Evolutionary conservation across 2,113 vertebrate genomes (phyloP), one percentile per base, ranked within the genome.

Genomic region (Galemys pyrenaicus): DNA sequence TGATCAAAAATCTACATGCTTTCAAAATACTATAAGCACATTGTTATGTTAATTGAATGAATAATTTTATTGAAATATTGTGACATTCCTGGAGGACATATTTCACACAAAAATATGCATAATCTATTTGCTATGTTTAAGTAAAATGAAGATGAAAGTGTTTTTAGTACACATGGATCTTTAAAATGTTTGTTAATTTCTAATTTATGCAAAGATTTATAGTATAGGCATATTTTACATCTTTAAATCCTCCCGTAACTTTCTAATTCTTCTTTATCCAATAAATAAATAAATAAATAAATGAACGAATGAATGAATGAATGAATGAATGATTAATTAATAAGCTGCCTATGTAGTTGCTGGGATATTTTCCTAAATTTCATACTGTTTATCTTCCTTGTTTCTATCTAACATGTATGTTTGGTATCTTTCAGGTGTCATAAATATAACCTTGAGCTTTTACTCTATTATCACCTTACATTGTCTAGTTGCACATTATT

Each of bases 191-290:
- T 78, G 0, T 56, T 64, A 73, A 77, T 85, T 88, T 95, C 32
- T 85, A 24, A 86, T 54, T 58, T 91, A 37, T 94, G 24, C 35
- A 39, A 80, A 73, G 28, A 37, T 91, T 78, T 82, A 87, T 67
- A 74, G 4, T 24, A 41, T 19, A 73, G 51, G 20, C 20, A 90
- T 64, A 92, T 62, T 54, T 92, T 51, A 62, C 28, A 62, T 62
- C 49, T 54, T 92, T 51, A 62, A 62, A 62, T 62, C 49, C 77
- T 78, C 10, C 11, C 62, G 37, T 3, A 19, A 62, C 70, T 79
- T 74, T 96, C 41, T 87, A 22, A 68, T 79, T 74, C 5, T 49
- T 91, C 62, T 46, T 77, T 9, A 44, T 85, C 93, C 75, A 83
- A 93, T 26, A 60, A 60, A 26, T 26, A 67, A 19, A 13, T 39